Base-by-base conservation (phyloP, 35 echinoderm and acorn worm genomes). In the Acanthaster planci region DNA sequence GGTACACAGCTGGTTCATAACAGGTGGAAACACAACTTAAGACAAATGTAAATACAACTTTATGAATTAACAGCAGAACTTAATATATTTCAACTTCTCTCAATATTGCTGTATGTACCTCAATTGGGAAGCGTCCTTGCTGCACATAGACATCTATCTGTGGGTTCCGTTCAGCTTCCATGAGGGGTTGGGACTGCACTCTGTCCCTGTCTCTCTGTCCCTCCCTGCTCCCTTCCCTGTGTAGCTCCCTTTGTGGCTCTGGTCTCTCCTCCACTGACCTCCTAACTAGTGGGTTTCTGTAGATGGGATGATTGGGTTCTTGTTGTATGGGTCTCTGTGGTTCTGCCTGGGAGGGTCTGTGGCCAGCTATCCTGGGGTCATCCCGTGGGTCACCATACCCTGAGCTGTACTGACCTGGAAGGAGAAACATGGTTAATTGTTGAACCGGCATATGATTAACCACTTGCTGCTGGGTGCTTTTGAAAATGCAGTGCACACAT, bases 211-310 rank as follows among this genome's bases (percentile, higher is more conserved):
- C 64, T 72, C 64, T 72, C 18, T 26, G 64, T 8, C 64, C 64
- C 64, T 72, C 64, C 64, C 64, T 72, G 29, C 64, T 72, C 18
- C 26, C 64, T 26, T 72, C 64, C 64, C 64, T 72, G 10, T 72
- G 64, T 8, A 29, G 29, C 26, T 72, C 64, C 64, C 64, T 72
- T 26, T 72, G 64, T 8, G 34, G 29, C 26, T 72, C 64, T 26
- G 21, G 1, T 14, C 26, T 26, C 8, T 10, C 26, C 64, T 31
- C 26, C 18, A 31, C 23, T 19, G 23, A 31, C 29, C 23, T 72
- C 19, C 7, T 0, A 2, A 72, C 15, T 26, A 26, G 22, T 2
- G 22, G 64, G n/a, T 72, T 72, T 72, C 64, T 72, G 64, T 72
- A 72, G 64, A 72, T 72, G 7, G 30, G 64, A 1, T 26, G 26